Percentiles rank a stretch among this genome's conserved stretches.
Evolutionary conservation across 2,888 invertebrate species (phyloP).

Genomic region (Trichopria drosophilae): DNA sequence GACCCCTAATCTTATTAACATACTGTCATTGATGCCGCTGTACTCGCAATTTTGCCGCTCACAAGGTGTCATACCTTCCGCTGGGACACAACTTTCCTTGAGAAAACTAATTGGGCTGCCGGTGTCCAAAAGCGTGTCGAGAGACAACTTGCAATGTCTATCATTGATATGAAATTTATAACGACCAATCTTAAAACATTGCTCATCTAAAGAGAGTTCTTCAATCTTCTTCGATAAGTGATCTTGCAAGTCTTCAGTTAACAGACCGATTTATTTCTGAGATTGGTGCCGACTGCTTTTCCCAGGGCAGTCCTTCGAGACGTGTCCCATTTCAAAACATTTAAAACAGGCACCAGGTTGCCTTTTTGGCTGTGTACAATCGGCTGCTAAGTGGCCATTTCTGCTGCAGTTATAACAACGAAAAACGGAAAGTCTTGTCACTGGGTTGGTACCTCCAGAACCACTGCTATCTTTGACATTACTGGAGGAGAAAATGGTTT

Average conservation of each 20-base stretch:
- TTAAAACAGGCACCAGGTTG: conserved; percentile 18
- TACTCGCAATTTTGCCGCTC: conserved; percentile 9
- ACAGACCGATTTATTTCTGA: conserved; percentile 2
- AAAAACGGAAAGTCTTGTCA: conserved; percentile 2
- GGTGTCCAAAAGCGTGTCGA: conserved; percentile 14
- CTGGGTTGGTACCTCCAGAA: neutral
- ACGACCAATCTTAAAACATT: neutral
- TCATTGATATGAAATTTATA: neutral
- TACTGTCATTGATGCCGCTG: neutral
- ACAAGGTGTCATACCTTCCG: too few relatives aligned
- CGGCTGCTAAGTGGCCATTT: conserved; percentile 3
- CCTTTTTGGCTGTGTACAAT: conserved; percentile 1
- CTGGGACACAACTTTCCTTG: too few relatives aligned
- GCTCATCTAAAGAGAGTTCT: neutral
- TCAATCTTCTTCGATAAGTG: neutral
- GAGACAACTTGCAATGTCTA: neutral
- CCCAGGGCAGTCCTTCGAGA: conserved; percentile 8
- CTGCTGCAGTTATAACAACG: conserved; percentile 19
- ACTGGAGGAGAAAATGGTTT: neutral
- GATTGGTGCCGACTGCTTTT: neutral
- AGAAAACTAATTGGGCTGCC: too few relatives aligned
- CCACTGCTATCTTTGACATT: neutral
- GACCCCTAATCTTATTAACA: too few relatives aligned
- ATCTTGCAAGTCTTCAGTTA: neutral
- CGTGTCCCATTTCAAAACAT: too few relatives aligned